Evolutionary conservation across 1,140 invertebrate species (phyloP).

Genomic region (Hypothenemus hampei): DNA sequence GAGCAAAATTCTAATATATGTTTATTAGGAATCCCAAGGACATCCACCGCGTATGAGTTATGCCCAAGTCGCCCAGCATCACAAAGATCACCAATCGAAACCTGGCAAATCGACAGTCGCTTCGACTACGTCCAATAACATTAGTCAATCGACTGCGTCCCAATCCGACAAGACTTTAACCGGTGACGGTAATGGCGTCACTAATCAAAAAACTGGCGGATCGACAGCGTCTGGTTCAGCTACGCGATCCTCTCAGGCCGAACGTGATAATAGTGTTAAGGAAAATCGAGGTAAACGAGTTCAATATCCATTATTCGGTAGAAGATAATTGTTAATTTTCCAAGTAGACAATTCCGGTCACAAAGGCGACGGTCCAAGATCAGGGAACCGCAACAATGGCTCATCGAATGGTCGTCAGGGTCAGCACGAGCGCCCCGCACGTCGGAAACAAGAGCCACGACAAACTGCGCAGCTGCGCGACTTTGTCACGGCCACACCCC

Average conservation of each 20-base stretch:
- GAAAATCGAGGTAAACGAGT: conserved; percentile 15
- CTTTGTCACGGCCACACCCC: conserved; percentile 31
- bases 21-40: conserved; percentile 23
- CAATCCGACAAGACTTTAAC: conserved; percentile 9
- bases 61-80: conserved; percentile 77
- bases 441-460: conserved; percentile 36
- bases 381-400: conserved; percentile 5
- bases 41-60: conserved; percentile 67
- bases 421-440: conserved; percentile 31
- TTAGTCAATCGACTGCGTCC: neutral
- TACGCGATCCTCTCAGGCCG: conserved; percentile 1
- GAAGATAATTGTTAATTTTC: neutral
- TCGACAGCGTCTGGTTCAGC: neutral
- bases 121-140: neutral
- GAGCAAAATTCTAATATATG: no score
- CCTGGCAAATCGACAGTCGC: conserved; percentile 46
- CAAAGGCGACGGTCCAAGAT: conserved; percentile 17
- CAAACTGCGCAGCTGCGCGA: conserved; percentile 38
- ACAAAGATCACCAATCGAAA: conserved; percentile 54
- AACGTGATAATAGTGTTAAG: conserved; percentile 27
- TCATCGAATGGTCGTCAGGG: conserved; percentile 16
- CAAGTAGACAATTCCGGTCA: conserved; percentile 9
- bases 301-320: neutral
- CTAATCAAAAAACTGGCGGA: neutral
- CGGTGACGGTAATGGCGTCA: neutral